Evolutionary conservation across 2,113 vertebrate genomes (phyloP), one percentile per base, ranked within the genome.

Genomic region (Ammodytes dubius): DNA sequence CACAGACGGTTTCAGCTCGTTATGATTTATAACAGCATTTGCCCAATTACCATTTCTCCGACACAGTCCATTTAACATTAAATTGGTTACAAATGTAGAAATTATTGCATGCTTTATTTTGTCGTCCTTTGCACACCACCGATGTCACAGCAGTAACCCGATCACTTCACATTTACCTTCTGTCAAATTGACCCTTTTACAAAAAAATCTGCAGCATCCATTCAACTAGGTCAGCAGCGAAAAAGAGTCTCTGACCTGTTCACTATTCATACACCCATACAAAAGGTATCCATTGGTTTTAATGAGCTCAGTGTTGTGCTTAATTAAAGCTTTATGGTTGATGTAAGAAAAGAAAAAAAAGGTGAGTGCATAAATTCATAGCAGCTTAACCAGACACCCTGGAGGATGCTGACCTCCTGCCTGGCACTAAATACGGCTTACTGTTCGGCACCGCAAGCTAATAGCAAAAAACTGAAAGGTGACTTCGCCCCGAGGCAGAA

Each of bases 391-490:
- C 76, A 77, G 49, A 75, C 37, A 70, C 70, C 82, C 77, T 58
- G 66, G 73, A 81, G 67, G 81, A 77, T 9, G 61, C 58, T 77
- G 70, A 79, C 72, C 83, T 81, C 54, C 58, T 59, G 17, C 70
- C 82, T 82, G 52, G 59, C 66, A 71, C 58, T 85, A 68, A 85
- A 89, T 76, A 74, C 69, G 63, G 19, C 73, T 59, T 42, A 64
- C 53, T 70, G 78, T 79, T 81, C 78, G 72, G 74, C 47, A 70
- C 71, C 2, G 39, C n/a, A 17, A 81, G 64, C 61, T 76, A 79
- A 86, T 69, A 71, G 79, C 35, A 54, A 84, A 54, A 84, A 79
- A 56, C 72, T 71, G n/a, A 70, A 70, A 78, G 73, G 74, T 79
- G 83, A 81, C 76, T 85, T 63, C 43, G 73, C 85, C 83, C 59